phyloP scores from a whole-genome alignment of 2,113 vertebrate species.

The Ammodytes dubius region DNA sequence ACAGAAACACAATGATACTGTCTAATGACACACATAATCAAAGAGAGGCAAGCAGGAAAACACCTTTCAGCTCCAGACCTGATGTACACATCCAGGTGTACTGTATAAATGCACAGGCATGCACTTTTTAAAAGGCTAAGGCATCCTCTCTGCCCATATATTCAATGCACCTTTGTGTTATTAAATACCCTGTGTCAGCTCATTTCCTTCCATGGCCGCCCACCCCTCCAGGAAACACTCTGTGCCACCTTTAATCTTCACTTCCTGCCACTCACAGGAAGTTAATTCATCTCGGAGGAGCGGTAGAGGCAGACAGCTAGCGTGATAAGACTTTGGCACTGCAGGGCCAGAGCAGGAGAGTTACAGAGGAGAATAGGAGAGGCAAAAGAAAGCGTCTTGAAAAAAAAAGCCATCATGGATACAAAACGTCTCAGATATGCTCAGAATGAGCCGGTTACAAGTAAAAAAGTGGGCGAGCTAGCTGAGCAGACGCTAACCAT shows the following conservation, averaged over 20 bases:
- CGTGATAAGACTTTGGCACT: constrained; percentile 20
- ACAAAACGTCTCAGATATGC: constrained; percentile 56
- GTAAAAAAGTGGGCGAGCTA: constrained; percentile 52
- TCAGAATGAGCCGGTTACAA: constrained; percentile 16
- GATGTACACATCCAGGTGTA: constrained; percentile 5
- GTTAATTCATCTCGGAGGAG: constrained; percentile 56
- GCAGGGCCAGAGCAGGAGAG: constrained; percentile 7
- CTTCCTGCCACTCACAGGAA: constrained; percentile 65
- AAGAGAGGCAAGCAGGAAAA: constrained; percentile 9
- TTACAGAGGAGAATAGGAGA: constrained; percentile 8
- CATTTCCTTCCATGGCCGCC: constrained; percentile 62
- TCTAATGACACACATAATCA: constrained; percentile 20
- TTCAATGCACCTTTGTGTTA: constrained; percentile 41
- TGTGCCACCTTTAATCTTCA: constrained; percentile 67
- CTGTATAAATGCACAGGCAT: not conserved
- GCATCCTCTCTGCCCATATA: constrained; percentile 17
- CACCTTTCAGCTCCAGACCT: not conserved
- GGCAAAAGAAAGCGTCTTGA: constrained; percentile 31
- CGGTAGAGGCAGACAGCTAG: constrained; percentile 23
- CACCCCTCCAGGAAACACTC: constrained; percentile 63
- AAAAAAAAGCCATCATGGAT: constrained; percentile 53
- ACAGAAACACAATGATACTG: constrained; percentile 18
- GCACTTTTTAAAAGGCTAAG: constrained; percentile 23
- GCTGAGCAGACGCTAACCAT: constrained; percentile 34
- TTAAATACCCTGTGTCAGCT: constrained; percentile 59